phyloP scores from a whole-genome alignment of 1,140 invertebrate species.

The Eurytemora carolleeae region DNA sequence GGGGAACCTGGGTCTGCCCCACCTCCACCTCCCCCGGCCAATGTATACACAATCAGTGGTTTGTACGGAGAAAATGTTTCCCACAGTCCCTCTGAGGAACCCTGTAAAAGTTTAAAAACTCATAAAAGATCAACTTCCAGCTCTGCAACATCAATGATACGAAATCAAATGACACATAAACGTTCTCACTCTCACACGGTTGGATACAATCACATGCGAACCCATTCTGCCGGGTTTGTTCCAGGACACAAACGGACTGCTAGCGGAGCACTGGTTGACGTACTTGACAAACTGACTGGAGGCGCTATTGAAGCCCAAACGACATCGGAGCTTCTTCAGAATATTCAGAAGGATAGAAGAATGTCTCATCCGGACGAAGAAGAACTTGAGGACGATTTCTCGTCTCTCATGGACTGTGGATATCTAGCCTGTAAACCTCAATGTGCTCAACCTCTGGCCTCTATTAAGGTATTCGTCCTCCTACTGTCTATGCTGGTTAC shows the following conservation, averaged over 20 bases:
- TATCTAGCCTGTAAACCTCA: conserved; percentile 54
- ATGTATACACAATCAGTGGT: conserved; percentile 9
- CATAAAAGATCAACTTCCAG: background rate
- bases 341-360: background rate
- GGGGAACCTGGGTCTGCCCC: background rate
- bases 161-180: background rate
- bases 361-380: background rate
- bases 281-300: background rate
- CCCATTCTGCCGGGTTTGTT: background rate
- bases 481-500: conserved; percentile 74
- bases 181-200: background rate
- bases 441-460: conserved; percentile 57
- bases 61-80: background rate
- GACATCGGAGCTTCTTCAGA: background rate
- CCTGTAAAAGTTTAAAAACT: background rate
- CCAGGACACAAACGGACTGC: background rate
- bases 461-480: conserved; percentile 75
- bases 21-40: background rate
- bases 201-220: background rate
- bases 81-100: background rate
- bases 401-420: conserved; percentile 50
- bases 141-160: background rate
- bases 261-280: background rate
- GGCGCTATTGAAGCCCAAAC: background rate
- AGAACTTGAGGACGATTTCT: conserved; percentile 13